Evolutionary conservation across 2,888 invertebrate genomes (phyloP).

Genomic region (Aelia acuminata): DNA sequence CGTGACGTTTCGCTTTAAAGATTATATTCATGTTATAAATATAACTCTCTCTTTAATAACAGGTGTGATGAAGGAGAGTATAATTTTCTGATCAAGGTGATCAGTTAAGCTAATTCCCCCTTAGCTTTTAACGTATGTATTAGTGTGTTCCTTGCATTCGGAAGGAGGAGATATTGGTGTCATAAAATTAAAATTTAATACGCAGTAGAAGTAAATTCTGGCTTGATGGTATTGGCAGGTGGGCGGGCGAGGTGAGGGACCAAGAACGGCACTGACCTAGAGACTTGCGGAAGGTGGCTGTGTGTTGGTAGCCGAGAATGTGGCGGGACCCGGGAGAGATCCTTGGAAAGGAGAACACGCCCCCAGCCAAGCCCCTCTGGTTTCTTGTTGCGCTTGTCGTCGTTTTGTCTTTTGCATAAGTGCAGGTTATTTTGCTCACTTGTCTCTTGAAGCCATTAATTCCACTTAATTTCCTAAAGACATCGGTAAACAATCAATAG

Average conservation of each 20-base stretch:
- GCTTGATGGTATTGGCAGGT: neutral
- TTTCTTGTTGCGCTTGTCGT: neutral
- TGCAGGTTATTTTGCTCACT: neutral
- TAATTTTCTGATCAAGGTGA: neutral
- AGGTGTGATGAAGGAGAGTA: neutral
- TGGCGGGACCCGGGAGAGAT: neutral
- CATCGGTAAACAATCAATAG: neutral
- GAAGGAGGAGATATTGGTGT: neutral
- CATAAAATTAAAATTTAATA: neutral
- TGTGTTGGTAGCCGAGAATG: neutral
- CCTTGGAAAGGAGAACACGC: constrained; percentile 21
- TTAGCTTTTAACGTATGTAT: neutral
- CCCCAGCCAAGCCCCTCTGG: neutral
- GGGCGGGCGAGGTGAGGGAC: neutral
- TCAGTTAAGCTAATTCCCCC: neutral
- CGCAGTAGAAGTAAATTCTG: neutral
- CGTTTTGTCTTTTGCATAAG: neutral
- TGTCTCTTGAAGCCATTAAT: neutral
- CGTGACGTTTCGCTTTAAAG: too few species aligned
- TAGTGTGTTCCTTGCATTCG: neutral
- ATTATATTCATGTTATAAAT: neutral
- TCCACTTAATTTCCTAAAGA: neutral
- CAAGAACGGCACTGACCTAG: constrained; percentile 16
- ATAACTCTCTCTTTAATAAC: too few species aligned
- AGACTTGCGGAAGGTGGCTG: neutral